These are phyloP conservation scores for Myotis findleyi DNA, from an alignment of 2,797 vertebrate genomes.

Conservation along the genomic window DNA sequence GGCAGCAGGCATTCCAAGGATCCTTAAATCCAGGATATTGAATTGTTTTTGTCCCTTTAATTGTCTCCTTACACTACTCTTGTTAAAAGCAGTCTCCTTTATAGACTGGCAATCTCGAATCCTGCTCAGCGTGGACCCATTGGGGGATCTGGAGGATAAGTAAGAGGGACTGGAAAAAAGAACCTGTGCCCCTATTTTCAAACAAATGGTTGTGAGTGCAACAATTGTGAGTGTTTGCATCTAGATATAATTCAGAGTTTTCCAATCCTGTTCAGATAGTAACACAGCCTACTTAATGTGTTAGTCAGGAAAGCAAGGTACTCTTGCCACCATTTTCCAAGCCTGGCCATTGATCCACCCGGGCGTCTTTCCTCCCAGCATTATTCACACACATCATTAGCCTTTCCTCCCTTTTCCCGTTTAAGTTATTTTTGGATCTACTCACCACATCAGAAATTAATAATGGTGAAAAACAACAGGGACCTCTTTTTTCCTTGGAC, in stretches of 20 bases:
- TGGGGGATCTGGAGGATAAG: neutral
- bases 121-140: neutral
- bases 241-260: neutral
- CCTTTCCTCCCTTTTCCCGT: neutral
- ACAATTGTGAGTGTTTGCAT: neutral
- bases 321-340: neutral
- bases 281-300: neutral
- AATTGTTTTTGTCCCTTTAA: neutral
- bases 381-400: neutral
- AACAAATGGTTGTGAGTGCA: neutral
- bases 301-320: neutral
- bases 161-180: neutral
- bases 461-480: neutral
- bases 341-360: neutral
- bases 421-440: neutral
- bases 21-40: neutral
- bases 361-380: neutral
- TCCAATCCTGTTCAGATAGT: neutral
- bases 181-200: neutral
- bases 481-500: neutral
- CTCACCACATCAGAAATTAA: neutral
- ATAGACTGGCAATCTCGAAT: neutral
- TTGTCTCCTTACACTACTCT: neutral
- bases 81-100: neutral
- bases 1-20: neutral